These are phyloP conservation scores for Neocrepidodera transversa DNA, from an alignment of 2,888 invertebrate species.

Conservation along the genomic window DNA sequence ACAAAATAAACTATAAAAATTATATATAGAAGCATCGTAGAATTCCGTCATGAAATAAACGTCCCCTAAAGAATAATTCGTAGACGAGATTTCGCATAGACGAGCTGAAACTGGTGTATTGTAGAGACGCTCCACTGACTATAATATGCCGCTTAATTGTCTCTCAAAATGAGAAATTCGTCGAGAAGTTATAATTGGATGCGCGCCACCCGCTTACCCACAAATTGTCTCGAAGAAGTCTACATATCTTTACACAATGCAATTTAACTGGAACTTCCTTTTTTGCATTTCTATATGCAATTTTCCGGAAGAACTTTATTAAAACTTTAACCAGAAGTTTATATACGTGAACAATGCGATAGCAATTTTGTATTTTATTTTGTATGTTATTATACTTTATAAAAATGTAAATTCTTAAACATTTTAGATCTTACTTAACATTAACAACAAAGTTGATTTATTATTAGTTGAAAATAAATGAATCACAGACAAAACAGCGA, in stretches of 20 bases:
- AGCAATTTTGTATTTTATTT: no score
- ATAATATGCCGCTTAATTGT: constrained; percentile 64
- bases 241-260: constrained; percentile 42
- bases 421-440: no score
- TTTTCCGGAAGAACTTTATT: no score
- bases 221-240: constrained; percentile 47
- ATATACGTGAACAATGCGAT: no score
- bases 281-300: constrained; percentile 5
- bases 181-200: constrained; percentile 66
- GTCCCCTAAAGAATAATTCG: constrained; percentile 65
- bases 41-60: constrained; percentile 64
- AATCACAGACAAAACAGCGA: no score
- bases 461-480: no score
- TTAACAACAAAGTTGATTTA: no score
- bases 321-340: no score
- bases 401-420: no score
- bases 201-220: constrained; percentile 54
- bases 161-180: constrained; percentile 66
- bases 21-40: no score
- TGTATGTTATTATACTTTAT: no score
- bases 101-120: constrained; percentile 42
- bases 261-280: constrained; percentile 32
- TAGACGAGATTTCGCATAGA: constrained; percentile 59
- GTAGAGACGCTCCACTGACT: constrained; percentile 61
- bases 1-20: no score